Conservation (phyloP, 2,797 vertebrate genomes). For the Eulemur albifrons region DNA sequence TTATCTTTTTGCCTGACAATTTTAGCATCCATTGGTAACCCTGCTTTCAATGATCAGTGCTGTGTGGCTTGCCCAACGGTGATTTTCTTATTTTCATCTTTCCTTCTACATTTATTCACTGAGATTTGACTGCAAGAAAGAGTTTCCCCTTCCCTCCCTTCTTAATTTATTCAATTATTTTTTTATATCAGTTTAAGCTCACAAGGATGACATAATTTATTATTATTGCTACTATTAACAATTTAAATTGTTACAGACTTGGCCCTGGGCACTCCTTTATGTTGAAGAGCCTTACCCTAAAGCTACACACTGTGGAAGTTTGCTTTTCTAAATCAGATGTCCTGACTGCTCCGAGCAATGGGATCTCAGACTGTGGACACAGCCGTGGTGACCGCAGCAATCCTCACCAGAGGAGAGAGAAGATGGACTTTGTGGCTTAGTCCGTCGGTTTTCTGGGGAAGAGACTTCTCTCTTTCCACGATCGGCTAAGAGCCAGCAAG, state of each 20-base stretch:
- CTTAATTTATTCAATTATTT: background rate
- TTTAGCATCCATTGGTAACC: background rate
- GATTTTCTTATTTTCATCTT: background rate
- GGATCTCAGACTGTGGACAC: too few species aligned
- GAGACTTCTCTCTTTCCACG: background rate
- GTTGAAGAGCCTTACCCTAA: background rate
- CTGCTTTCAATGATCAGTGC: rapidly evolving
- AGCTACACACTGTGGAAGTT: too few species aligned
- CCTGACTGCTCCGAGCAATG: background rate
- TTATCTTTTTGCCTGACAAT: background rate
- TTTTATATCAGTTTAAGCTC: background rate
- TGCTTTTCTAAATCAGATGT: background rate
- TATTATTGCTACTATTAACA: too few species aligned
- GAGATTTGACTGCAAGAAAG: background rate
- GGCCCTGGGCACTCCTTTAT: rapidly evolving
- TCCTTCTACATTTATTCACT: too few species aligned
- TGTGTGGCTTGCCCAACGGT: background rate
- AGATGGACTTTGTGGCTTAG: background rate
- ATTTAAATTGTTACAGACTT: background rate
- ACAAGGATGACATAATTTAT: rapidly evolving
- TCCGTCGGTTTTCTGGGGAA: background rate
- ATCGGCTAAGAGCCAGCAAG: background rate
- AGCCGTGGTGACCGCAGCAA: too few species aligned
- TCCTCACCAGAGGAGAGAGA: too few species aligned
- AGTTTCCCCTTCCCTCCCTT: background rate